A percentile compares a stretch with the other conserved stretches of the same genome.
These are phyloP conservation scores for Macrotrachela quadricornifera DNA, from an alignment of 1,140 invertebrate genomes.

Conservation along the genomic window DNA sequence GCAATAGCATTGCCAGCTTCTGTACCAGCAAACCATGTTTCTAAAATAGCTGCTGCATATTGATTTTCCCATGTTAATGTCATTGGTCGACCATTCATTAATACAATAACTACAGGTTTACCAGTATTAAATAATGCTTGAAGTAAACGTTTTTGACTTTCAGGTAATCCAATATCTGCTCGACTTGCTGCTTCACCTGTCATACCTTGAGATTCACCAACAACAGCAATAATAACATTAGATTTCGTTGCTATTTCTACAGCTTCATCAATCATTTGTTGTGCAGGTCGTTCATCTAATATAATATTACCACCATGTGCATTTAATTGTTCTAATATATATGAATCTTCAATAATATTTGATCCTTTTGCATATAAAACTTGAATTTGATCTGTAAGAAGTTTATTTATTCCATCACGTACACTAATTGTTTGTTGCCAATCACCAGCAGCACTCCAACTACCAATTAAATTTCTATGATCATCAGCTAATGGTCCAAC, in stretches of 20 bases:
- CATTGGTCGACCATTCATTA: constrained; percentile 1
- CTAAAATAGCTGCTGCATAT: not conserved
- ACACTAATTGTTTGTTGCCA: too few relatives aligned
- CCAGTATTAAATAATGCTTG: not conserved
- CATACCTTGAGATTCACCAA: not conserved
- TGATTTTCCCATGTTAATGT: not conserved
- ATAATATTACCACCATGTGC: too few relatives aligned
- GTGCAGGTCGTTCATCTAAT: too few relatives aligned
- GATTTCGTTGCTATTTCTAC: not conserved
- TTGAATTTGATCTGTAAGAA: too few relatives aligned
- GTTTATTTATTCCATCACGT: too few relatives aligned
- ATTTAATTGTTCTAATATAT: too few relatives aligned
- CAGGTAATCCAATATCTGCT: not conserved
- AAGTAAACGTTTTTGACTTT: not conserved
- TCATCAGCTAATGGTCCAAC: too few relatives aligned
- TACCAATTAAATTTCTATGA: too few relatives aligned
- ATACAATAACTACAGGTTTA: not conserved
- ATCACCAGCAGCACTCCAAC: too few relatives aligned
- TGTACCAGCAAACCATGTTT: constrained; percentile 5
- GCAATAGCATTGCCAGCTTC: constrained; percentile 7
- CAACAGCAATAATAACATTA: not conserved
- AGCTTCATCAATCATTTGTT: not conserved
- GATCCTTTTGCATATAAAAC: too few relatives aligned
- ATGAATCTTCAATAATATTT: too few relatives aligned
- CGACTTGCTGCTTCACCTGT: not conserved